Evolutionary conservation across 2,888 invertebrate genomes (phyloP), one percentile per base, ranked within the genome.

Genomic region (Antheraea yamamai): DNA sequence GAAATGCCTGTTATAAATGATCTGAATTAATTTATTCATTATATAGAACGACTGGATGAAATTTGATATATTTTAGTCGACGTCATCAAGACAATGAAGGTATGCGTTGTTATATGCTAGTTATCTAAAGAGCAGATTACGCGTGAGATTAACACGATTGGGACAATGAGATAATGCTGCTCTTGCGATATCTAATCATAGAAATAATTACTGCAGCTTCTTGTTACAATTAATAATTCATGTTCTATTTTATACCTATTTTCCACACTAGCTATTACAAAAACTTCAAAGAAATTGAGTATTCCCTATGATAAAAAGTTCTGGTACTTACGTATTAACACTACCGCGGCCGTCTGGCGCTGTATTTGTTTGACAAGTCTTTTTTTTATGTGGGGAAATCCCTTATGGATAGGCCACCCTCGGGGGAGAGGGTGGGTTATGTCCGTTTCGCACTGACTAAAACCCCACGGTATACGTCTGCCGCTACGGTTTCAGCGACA

Each of bases 41-140:
- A 58, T 20, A 58, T 74, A 10, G 1, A 71, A 16, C 20, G 14
- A 18, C 52, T 30, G 35, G 35, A 20, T 77, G 78, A 79, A 75
- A 74, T 75, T 76, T 82, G 81, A 80, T 83, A 86, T 83, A 14
- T 6, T 30, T 66, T 12, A 14, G 12, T 26, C 4, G 39, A 39
- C 14, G 3, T 20, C 16, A 61, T 61, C 61, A 23, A 23, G 23
- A 18, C 30, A 30, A 30, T 26, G n/a, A n/a, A n/a, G n/a, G 72
- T 18, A 52, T 72, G 52, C 20, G 7, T 16, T 6, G 18, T 1
- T 1, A 0, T 73, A 18, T n/a, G n/a, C 10, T 73, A 72, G 55
- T 35, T 55, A 55, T 58, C 58, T 39, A 74, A 70, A 26, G 52
- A 23, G n/a, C 20, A 20, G 35, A 58, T 20, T 30, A 74, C 35